Percentiles rank a stretch among this genome's conserved stretches.
Evolutionary conservation across 2,113 vertebrate species (phyloP).

Genomic region (Nothocercus nigrocapillus): DNA sequence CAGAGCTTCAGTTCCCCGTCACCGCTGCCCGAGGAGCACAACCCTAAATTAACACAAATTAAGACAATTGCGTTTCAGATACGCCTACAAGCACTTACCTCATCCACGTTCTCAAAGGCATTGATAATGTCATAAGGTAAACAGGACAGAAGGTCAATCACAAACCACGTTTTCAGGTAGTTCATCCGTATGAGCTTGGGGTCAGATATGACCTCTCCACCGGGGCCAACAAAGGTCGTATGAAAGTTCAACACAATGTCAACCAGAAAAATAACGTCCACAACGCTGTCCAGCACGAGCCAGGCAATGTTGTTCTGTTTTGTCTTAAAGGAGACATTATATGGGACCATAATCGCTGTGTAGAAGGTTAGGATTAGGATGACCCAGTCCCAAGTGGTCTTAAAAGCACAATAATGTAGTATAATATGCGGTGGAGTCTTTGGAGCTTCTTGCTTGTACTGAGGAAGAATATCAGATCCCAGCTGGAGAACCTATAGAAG

Average conservation of each 20-base stretch:
- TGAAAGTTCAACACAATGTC: conserved; percentile 99
- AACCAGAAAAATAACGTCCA: conserved; percentile 97
- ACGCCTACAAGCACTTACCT: conserved; percentile 79
- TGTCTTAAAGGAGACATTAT: conserved; percentile 97
- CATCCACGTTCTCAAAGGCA: conserved; percentile 98
- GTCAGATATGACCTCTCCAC: conserved; percentile 97
- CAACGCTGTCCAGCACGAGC: conserved; percentile 97
- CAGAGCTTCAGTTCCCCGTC: neutral
- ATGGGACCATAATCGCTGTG: conserved; percentile 98
- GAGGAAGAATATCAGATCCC: conserved; percentile 96
- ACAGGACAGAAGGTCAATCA: conserved; percentile 97
- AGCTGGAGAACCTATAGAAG: conserved; percentile 91
- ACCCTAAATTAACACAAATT: neutral
- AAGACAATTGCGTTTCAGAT: neutral
- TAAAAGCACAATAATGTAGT: conserved; percentile 97
- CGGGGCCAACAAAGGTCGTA: conserved; percentile 95
- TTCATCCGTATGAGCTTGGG: conserved; percentile 98
- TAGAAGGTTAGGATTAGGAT: conserved; percentile 98
- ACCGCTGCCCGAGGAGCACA: neutral
- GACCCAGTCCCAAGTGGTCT: conserved; percentile 99
- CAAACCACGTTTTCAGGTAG: conserved; percentile 98
- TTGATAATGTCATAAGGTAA: conserved; percentile 99
- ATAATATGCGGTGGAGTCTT: conserved; percentile 98
- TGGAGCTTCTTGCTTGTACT: conserved; percentile 98
- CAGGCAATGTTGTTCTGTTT: conserved; percentile 98